Conservation (phyloP, 2,113 vertebrate genomes). For the Gobio gobio region DNA sequence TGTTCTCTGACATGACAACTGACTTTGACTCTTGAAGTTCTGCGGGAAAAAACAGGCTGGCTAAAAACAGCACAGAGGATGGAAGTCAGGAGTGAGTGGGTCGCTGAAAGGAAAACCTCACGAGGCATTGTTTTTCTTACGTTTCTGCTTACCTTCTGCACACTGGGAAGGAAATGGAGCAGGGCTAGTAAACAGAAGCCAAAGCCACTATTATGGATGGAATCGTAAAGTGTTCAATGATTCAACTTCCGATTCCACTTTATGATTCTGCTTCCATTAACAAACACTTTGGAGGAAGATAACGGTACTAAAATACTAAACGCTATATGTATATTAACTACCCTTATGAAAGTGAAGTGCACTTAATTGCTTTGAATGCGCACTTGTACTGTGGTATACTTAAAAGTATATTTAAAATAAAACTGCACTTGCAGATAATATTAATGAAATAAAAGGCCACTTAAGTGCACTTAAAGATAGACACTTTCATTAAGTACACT, state of each 20-base stretch:
- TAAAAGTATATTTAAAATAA: no score
- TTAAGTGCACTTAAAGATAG: no score
- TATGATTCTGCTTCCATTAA: background rate
- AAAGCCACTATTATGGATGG: background rate
- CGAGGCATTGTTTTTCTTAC: background rate
- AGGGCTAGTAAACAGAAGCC: background rate
- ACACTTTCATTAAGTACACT: no score
- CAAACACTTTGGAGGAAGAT: background rate
- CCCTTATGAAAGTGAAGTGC: no score
- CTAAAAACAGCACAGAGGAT: conserved; percentile 62
- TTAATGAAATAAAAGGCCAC: no score
- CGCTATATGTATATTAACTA: no score
- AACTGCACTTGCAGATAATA: no score
- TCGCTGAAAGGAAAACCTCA: background rate
- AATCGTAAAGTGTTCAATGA: background rate
- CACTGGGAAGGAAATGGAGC: background rate
- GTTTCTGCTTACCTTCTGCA: background rate
- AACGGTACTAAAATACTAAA: background rate
- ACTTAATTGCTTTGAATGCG: no score
- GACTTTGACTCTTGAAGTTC: conserved; percentile 43
- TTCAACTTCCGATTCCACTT: background rate
- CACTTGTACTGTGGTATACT: no score
- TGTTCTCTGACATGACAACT: conserved; percentile 50
- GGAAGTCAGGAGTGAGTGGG: conserved; percentile 37
- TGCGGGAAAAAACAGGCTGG: conserved; percentile 50